Evolutionary conservation across 2,888 invertebrate species (phyloP).

Genomic region (Torymus aiolomorphi): DNA sequence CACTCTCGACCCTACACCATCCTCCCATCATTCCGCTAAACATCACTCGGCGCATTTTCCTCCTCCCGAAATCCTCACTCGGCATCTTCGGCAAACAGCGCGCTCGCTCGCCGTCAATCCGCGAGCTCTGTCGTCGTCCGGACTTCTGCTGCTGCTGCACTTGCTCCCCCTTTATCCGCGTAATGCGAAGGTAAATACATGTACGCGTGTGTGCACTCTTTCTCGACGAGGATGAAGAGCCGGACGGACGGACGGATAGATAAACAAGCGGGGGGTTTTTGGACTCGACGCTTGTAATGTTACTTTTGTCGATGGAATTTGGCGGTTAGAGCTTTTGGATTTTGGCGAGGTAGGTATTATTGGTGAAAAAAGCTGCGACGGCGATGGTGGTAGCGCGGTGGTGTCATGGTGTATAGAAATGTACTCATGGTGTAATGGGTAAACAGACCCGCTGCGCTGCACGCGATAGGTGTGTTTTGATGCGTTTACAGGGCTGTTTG

Average conservation of each 20-base stretch:
- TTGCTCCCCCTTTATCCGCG: conserved; percentile 29
- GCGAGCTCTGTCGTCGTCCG: conserved; percentile 29
- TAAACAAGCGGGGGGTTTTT: conserved; percentile 27
- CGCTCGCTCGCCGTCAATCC: conserved; percentile 40
- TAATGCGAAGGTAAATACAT: conserved; percentile 56
- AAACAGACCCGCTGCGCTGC: too few species aligned
- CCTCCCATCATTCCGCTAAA: neutral
- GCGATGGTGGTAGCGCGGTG: too few species aligned
- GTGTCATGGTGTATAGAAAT: too few species aligned
- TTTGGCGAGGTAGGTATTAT: neutral
- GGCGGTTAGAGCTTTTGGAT: neutral
- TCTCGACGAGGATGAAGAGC: neutral
- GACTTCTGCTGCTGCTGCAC: neutral
- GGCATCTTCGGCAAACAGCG: conserved; percentile 47
- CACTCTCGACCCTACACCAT: conserved; percentile 10
- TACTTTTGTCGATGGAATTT: conserved; percentile 49
- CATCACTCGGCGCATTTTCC: neutral
- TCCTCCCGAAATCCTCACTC: conserved; percentile 4
- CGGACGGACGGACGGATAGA: conserved; percentile 16
- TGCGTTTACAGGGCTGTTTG: too few species aligned
- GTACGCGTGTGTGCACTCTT: neutral
- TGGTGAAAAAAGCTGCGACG: too few species aligned
- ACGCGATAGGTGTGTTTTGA: too few species aligned
- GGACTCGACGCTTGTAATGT: conserved; percentile 20
- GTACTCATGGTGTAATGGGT: too few species aligned